Percentiles rank a stretch among this genome's conserved stretches.
These are phyloP conservation scores for Phortica magna DNA, from an alignment of 2,888 invertebrate genomes.

Conservation along the genomic window DNA sequence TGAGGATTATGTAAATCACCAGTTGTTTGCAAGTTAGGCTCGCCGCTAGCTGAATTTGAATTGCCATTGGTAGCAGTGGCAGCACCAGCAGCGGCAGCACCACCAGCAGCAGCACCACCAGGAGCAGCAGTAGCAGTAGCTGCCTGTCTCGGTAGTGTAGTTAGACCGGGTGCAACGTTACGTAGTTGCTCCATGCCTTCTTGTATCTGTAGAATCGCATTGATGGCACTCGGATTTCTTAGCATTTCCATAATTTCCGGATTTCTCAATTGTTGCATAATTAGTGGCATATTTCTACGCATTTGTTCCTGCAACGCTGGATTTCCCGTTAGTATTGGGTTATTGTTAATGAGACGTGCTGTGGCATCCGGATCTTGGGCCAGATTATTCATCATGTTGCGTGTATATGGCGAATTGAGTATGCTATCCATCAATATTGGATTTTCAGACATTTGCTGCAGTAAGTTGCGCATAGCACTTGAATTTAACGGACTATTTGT, in stretches of 20 bases:
- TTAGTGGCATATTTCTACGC: constrained; percentile 89
- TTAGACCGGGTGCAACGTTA: constrained; percentile 88
- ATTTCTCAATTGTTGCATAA: constrained; percentile 91
- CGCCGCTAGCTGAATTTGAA: constrained; percentile 51
- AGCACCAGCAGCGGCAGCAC: constrained; percentile 76
- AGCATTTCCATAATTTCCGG: constrained; percentile 91
- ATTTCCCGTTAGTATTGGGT: constrained; percentile 91
- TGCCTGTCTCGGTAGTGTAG: constrained; percentile 69
- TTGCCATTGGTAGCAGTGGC: constrained; percentile 73
- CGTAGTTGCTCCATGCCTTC: constrained; percentile 93
- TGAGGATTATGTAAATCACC: constrained; percentile 60
- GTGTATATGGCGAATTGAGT: constrained; percentile 92
- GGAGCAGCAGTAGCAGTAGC: background rate
- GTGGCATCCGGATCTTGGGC: constrained; percentile 91
- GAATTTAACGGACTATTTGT: constrained; percentile 85
- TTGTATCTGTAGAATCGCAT: constrained; percentile 95
- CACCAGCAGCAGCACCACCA: constrained; percentile 72
- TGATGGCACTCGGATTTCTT: constrained; percentile 92
- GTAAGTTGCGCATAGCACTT: constrained; percentile 90
- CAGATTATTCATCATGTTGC: constrained; percentile 89
- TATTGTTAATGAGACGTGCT: constrained; percentile 81
- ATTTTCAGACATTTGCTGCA: constrained; percentile 90
- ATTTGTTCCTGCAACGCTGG: constrained; percentile 90
- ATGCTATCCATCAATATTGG: constrained; percentile 92
- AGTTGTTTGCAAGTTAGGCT: constrained; percentile 69